phyloP scores from a whole-genome alignment of 2,113 vertebrate species.

The Pithys albifrons region DNA sequence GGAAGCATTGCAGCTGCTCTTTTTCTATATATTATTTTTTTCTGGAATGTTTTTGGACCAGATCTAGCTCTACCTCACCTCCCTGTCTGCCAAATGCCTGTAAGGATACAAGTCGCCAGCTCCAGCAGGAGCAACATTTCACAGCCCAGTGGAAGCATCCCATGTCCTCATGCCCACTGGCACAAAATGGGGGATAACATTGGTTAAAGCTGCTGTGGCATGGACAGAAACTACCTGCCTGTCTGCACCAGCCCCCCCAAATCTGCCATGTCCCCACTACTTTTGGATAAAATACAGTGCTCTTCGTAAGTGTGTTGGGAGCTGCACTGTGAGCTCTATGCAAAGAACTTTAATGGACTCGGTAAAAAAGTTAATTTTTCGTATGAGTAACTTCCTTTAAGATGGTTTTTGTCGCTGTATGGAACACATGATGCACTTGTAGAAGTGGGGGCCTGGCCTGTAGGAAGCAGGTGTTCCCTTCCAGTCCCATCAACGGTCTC shows the following conservation, averaged over 20 bases:
- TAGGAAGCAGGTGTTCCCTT: constrained; percentile 42
- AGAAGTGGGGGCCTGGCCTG: neutral
- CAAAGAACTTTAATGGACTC: neutral
- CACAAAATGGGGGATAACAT: neutral
- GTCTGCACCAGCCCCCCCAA: neutral
- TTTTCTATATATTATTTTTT: neutral
- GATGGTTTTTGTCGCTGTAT: neutral
- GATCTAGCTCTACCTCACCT: neutral
- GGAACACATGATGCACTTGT: neutral
- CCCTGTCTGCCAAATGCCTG: neutral
- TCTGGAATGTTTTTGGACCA: neutral
- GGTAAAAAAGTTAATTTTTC: neutral
- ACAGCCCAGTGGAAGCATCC: neutral
- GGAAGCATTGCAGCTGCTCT: neutral
- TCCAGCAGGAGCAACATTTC: neutral
- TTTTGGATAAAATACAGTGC: neutral
- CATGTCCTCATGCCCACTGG: neutral
- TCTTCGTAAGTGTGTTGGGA: accelerated
- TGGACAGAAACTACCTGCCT: neutral
- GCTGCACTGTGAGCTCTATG: neutral
- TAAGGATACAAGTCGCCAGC: neutral
- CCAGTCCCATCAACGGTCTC: neutral
- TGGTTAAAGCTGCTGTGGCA: neutral
- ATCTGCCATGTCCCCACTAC: neutral
- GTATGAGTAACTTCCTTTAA: neutral